phyloP scores from a whole-genome alignment of 1,140 invertebrate genomes.

The Atta texana region DNA sequence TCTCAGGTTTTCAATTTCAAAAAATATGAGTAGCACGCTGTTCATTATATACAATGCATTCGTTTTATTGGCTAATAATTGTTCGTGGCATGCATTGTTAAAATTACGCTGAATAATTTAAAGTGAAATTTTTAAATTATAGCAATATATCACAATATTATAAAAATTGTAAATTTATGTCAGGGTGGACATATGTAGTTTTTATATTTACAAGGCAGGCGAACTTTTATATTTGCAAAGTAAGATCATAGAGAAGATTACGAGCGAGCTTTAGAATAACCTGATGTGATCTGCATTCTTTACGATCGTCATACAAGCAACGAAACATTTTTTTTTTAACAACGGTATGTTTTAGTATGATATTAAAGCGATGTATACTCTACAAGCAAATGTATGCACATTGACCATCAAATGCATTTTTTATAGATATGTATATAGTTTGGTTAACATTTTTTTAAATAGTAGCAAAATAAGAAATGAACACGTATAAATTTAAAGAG shows the following conservation, averaged over 20 bases:
- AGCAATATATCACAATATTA: not conserved
- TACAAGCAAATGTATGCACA: not conserved
- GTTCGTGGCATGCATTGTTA: not conserved
- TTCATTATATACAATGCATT: conserved; percentile 3
- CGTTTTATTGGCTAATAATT: conserved; percentile 22
- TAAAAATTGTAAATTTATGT: conserved; percentile 21
- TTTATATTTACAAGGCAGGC: not conserved
- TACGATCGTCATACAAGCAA: conserved; percentile 32
- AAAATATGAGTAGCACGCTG: not conserved
- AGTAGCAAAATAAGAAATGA: conserved; percentile 3
- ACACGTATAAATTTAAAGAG: not conserved
- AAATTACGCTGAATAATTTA: conserved; percentile 23
- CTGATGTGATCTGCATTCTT: conserved; percentile 16
- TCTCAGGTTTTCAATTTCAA: not conserved
- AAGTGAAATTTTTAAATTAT: not conserved
- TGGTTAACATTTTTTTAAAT: not conserved
- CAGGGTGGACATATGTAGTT: not conserved
- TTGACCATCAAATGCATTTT: not conserved
- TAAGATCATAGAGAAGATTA: conserved; percentile 36
- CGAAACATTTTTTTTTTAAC: not conserved
- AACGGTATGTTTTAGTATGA: not conserved
- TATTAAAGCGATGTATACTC: conserved; percentile 13
- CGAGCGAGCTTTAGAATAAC: conserved; percentile 19
- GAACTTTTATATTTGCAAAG: conserved; percentile 34
- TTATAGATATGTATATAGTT: not conserved